These are phyloP conservation scores for Chelonus insularis DNA, from an alignment of 1,140 invertebrate species.

Conservation along the genomic window DNA sequence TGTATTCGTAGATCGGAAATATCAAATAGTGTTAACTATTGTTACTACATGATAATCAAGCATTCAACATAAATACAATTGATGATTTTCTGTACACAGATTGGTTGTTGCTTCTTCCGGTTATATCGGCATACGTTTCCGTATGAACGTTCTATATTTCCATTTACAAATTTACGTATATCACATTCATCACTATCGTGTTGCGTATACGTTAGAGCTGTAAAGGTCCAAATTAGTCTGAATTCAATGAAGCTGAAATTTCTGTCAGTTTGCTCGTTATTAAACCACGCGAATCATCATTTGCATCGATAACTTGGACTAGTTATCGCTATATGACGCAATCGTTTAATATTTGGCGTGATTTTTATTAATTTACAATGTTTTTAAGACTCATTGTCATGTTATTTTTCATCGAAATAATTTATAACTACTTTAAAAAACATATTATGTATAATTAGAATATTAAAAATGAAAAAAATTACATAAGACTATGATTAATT, in stretches of 20 bases:
- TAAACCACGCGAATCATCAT: background rate
- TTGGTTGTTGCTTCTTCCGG: background rate
- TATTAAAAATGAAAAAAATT: too few relatives aligned
- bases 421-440: too few relatives aligned
- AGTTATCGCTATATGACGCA: too few relatives aligned
- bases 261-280: constrained; percentile 1
- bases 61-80: constrained; percentile 10
- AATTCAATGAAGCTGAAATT: constrained; percentile 9
- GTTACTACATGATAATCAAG: constrained; percentile 1
- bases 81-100: constrained; percentile 5
- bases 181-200: background rate
- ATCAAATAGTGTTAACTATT: constrained; percentile 4
- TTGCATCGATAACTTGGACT: background rate
- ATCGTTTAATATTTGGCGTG: too few relatives aligned
- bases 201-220: background rate
- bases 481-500: too few relatives aligned
- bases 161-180: background rate
- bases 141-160: background rate
- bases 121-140: background rate
- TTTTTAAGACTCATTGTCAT: too few relatives aligned
- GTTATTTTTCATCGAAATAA: too few relatives aligned
- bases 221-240: constrained; percentile 8
- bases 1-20: background rate
- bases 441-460: too few relatives aligned
- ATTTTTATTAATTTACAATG: too few relatives aligned